Base-by-base conservation (phyloP, 2,113 vertebrate species). In the Electrona antarctica region DNA sequence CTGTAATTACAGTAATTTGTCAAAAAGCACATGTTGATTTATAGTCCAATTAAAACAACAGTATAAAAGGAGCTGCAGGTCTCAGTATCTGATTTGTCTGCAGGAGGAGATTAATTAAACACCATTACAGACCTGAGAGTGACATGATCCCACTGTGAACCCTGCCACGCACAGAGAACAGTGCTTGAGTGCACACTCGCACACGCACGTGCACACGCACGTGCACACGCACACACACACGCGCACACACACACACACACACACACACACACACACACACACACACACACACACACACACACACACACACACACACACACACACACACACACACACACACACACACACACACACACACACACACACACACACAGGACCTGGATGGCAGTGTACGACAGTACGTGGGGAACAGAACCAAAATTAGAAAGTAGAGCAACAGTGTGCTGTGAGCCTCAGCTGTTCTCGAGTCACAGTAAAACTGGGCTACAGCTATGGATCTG, bases 1-100 rank as follows among this genome's bases (percentile, higher is more conserved):
- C 89, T 91, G 92, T 97, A 97, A 98, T 96, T 96, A 94, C 90
- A 88, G 93, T 94, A 89, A 94, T 97, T 96, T 95, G 94, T 97
- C 96, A 98, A 92, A 96, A 93, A 86, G 90, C 86, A 71, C 85
- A 81, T 64, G 92, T 95, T 96, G 95, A 96, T 97, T 96, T 95
- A 95, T 94, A 94, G 92, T 94, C 93, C 79, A 96, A 95, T 95
- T 96, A 95, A 95, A 95, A 94, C 91, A 86, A 93, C 83, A 86
- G 84, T 80, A 67, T 83, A 89, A 89, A 86, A 92, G 94, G 94
- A 90, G 86, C 92, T 88, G 83, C 90, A 83, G 87, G 91, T 90
- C 72, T 86, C 87, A 90, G 81, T 93, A 85, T 81, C 82, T 80
- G 28, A 7, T n/a, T n/a, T n/a, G 61, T 72, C 61, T 82, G 60